Conservation (phyloP, 2,888 invertebrate genomes). For the Chloromyia formosa region DNA sequence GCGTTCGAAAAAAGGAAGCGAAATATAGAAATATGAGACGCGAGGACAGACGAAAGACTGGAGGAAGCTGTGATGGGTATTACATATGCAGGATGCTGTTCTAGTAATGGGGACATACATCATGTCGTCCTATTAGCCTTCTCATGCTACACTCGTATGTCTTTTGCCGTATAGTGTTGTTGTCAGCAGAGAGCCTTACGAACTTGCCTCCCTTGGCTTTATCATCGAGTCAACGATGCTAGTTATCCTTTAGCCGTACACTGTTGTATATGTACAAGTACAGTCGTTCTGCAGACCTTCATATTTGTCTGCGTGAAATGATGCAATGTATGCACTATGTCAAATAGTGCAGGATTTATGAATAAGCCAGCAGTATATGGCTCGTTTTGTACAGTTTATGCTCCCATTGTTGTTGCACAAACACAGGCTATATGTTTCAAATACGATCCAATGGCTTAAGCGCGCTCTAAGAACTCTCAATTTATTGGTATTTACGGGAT, state of each 20-base stretch:
- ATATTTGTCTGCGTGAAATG: neutral
- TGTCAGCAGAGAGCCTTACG: constrained; percentile 2
- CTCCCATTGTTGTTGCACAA: neutral
- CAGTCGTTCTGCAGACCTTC: too few relatives aligned
- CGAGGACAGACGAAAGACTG: too few relatives aligned
- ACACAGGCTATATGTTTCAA: neutral
- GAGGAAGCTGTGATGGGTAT: neutral
- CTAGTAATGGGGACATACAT: constrained; percentile 41
- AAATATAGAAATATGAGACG: neutral
- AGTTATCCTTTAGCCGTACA: neutral
- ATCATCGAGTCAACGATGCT: neutral
- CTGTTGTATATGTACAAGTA: too few relatives aligned
- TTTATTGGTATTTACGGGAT: neutral
- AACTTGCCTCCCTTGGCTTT: neutral
- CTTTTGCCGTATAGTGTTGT: neutral
- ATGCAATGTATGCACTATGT: constrained; percentile 27
- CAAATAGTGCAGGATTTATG: constrained; percentile 13
- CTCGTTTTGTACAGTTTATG: neutral
- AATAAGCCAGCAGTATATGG: neutral
- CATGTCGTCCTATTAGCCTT: constrained; percentile 31
- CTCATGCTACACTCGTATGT: neutral
- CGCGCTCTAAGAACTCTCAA: neutral
- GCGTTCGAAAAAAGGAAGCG: constrained; percentile 3
- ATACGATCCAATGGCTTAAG: neutral
- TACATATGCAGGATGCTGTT: constrained; percentile 38